Base-by-base conservation (phyloP, 1,140 invertebrate species). In the Ips typographus region DNA sequence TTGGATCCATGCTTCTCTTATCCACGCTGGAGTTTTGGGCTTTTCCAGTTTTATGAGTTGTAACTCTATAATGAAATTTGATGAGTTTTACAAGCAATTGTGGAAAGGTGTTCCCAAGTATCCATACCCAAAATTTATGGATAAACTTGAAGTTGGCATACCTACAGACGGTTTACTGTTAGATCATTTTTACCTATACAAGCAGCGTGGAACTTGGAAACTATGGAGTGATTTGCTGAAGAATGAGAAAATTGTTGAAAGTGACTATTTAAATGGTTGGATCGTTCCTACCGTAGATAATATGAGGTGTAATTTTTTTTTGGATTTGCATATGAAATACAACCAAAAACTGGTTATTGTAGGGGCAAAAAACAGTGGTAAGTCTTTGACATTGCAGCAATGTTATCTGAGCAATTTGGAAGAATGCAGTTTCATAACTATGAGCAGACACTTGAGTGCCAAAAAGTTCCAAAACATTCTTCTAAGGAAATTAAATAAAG, bases 301-400 rank as follows among this genome's bases (percentile, higher is more conserved):
- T 0, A 85, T 92, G 44, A 94, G 93, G 79, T 94, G 88, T 75
- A 78, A 84, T 22, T 85, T 87, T 70, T 81, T 94, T 55, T 75
- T 91, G 8, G 85, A 86, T 75, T 76, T 90, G 66, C 89, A 90
- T 73, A 85, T 92, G 6, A 82, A 86, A 55, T 83, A 88, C 76
- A 83, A 84, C 59, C 86, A 88, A 65, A 88, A 92, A 4, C 83
- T 93, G 73, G 79, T 97, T 22, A 78, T 97, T 40, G 89, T 94
- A 6, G 95, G 95, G 0, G 91, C 93, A 1, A 94, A 94, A 4
- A 94, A 94, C 39, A 96, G 94, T 0, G 95, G 94, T 0, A 98
- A 98, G 83, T 94, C 88, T 72, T 90, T 91, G 71, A 94, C 93
- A 74, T 86, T 96, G 6, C 89, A 94, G 83, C 89, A 96, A 76